phyloP scores from a whole-genome alignment of 2,888 invertebrate genomes.

The Fragum sueziense region DNA sequence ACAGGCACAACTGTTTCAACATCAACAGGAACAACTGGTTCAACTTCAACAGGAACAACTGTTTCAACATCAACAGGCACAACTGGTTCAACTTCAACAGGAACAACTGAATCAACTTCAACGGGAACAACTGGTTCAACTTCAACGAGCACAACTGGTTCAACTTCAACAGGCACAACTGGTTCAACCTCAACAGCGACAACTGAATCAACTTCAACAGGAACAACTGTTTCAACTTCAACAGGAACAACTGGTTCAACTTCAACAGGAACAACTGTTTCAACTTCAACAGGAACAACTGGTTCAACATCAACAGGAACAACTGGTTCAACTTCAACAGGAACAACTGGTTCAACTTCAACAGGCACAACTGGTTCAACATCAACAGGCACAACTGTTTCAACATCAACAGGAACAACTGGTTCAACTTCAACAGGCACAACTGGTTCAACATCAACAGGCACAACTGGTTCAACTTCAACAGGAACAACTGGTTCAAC shows the following conservation, averaged over 20 bases:
- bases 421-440: neutral
- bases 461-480: neutral
- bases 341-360: neutral
- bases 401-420: neutral
- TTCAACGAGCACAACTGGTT: too few relatives aligned
- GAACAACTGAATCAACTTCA: too few relatives aligned
- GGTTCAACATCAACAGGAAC: neutral
- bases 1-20: too few relatives aligned
- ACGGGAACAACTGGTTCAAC: too few relatives aligned
- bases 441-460: neutral
- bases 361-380: neutral
- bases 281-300: neutral
- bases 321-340: neutral
- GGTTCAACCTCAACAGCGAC: too few relatives aligned
- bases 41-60: too few relatives aligned
- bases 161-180: too few relatives aligned
- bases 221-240: neutral
- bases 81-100: too few relatives aligned
- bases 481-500: neutral
- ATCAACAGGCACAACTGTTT: too few relatives aligned
- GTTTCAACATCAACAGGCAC: too few relatives aligned
- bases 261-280: neutral
- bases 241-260: constrained; percentile 10
- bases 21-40: too few relatives aligned
- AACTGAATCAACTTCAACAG: too few relatives aligned